Conservation (phyloP, 2,797 vertebrate genomes). For the Yasuhikotakia modesta region DNA sequence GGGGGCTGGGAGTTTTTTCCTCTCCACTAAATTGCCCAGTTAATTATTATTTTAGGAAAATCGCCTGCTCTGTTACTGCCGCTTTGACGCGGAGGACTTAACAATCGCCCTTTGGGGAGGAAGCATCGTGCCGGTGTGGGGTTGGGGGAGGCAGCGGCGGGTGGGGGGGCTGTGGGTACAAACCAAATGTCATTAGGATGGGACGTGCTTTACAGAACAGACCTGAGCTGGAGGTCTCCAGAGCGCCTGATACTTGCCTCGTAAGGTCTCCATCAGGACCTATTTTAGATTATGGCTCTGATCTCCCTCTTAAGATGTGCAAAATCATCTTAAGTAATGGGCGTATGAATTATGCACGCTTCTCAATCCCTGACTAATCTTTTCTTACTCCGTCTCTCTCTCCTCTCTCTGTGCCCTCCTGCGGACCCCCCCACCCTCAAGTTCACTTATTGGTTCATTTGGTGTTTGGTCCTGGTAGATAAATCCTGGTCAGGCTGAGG, state of each 20-base stretch:
- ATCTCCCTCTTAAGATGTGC: slow-evolving; percentile 65
- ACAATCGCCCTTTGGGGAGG: slow-evolving; percentile 15
- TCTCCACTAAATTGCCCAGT: slow-evolving; percentile 46
- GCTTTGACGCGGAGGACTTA: slow-evolving; percentile 25
- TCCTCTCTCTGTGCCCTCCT: background rate
- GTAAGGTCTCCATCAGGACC: slow-evolving; percentile 60
- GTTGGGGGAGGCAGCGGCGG: background rate
- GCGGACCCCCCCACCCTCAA: background rate
- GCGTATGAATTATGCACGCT: slow-evolving; percentile 64
- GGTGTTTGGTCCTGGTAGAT: slow-evolving; percentile 53
- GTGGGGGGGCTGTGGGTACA: slow-evolving; percentile 33
- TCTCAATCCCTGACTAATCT: slow-evolving; percentile 60
- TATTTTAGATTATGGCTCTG: slow-evolving; percentile 64
- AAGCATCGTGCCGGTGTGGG: background rate
- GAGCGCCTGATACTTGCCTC: slow-evolving; percentile 51
- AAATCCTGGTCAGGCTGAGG: slow-evolving; percentile 48
- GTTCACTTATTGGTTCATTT: slow-evolving; percentile 46
- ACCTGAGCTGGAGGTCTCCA: slow-evolving; percentile 43
- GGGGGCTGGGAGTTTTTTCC: slow-evolving; percentile 48
- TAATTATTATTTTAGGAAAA: slow-evolving; percentile 65
- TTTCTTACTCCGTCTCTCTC: slow-evolving; percentile 34
- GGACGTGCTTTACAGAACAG: slow-evolving; percentile 46
- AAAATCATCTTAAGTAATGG: slow-evolving; percentile 63
- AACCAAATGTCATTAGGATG: slow-evolving; percentile 55
- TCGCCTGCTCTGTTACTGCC: slow-evolving; percentile 40